Evolutionary conservation across 2,888 invertebrate genomes (phyloP).

Genomic region (Cenopis cana): DNA sequence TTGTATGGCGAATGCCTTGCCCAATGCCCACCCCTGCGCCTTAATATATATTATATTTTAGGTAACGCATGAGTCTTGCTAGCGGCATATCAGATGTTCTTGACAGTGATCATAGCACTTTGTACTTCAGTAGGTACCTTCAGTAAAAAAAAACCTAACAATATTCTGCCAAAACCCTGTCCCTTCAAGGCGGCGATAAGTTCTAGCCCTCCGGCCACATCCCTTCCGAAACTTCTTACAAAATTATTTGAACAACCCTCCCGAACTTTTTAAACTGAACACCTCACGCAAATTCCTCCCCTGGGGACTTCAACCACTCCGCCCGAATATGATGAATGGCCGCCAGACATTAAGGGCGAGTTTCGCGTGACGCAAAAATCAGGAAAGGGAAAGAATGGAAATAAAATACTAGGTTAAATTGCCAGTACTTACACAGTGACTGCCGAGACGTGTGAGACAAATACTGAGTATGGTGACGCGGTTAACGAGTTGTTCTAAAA

Average conservation of each 20-base stretch:
- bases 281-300: conserved; percentile 60
- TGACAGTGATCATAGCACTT: conserved; percentile 9
- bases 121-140: not conserved
- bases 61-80: not conserved
- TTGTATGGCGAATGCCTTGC: too few relatives aligned
- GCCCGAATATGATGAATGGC: conserved; percentile 28
- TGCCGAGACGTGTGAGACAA: conserved; percentile 64
- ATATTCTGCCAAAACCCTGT: conserved; percentile 21
- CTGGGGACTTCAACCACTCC: conserved; percentile 48
- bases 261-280: conserved; percentile 52
- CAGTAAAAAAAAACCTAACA: conserved; percentile 15
- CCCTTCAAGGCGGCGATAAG: conserved; percentile 57
- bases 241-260: conserved; percentile 77
- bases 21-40: too few relatives aligned
- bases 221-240: conserved; percentile 76
- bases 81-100: conserved; percentile 8
- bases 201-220: conserved; percentile 70
- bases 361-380: conserved; percentile 55
- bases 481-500: conserved; percentile 1
- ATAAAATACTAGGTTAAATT: conserved; percentile 62
- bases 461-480: conserved; percentile 61
- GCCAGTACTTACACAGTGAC: conserved; percentile 64
- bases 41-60: too few relatives aligned
- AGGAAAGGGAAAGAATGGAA: conserved; percentile 52
- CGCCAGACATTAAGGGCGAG: conserved; percentile 51